These are phyloP conservation scores for Dicroscelio sp. DNA, from an alignment of 2,888 invertebrate species.

Conservation along the genomic window DNA sequence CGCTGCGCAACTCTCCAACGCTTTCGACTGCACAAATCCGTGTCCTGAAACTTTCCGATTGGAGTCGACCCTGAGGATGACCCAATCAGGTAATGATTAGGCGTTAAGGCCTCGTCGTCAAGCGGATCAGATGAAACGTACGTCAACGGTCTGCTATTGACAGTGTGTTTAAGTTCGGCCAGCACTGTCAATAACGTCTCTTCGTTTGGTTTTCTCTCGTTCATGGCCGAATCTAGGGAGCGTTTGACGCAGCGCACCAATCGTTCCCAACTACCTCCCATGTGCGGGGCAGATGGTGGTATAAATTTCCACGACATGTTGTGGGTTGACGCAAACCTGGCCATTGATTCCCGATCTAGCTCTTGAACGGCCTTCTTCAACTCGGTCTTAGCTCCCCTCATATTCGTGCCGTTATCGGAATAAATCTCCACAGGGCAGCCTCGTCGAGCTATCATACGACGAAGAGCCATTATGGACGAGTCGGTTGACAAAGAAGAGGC, in stretches of 20 bases:
- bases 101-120: constrained; percentile 86
- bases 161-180: background rate
- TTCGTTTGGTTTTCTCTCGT: background rate
- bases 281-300: constrained; percentile 2
- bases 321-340: background rate
- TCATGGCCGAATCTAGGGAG: no score
- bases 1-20: constrained; percentile 4
- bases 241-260: constrained; percentile 48
- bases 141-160: constrained; percentile 82
- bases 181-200: background rate
- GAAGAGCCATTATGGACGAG: constrained; percentile 72
- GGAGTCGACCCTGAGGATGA: background rate
- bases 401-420: background rate
- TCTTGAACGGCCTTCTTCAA: constrained; percentile 43
- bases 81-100: constrained; percentile 82
- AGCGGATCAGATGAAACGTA: constrained; percentile 83
- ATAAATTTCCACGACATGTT: background rate
- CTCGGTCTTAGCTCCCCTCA: constrained; percentile 48
- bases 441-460: constrained; percentile 50
- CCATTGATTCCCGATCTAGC: background rate
- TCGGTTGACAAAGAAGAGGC: constrained; percentile 58
- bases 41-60: background rate
- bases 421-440: background rate
- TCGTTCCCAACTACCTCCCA: constrained; percentile 74
- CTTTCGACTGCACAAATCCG: background rate